A percentile compares a stretch with the other conserved stretches of the same genome.
These are phyloP conservation scores for Nymphalis io DNA, from an alignment of 1,140 invertebrate genomes.

Conservation along the genomic window DNA sequence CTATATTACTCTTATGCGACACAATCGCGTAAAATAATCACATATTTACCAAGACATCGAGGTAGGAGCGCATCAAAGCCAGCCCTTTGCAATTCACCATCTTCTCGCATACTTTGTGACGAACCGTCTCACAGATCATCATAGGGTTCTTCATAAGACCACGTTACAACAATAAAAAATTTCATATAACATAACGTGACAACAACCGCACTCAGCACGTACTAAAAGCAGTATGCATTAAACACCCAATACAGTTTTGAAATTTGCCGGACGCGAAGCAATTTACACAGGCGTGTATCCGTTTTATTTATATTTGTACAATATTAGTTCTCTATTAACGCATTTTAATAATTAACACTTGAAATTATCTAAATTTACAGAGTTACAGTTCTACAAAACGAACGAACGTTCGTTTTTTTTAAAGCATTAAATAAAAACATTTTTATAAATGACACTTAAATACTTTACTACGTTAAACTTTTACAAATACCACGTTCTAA, in stretches of 20 bases:
- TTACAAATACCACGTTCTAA: neutral
- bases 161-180: conserved; percentile 8
- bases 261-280: conserved; percentile 67
- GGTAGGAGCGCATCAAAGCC: conserved; percentile 64
- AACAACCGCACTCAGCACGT: conserved; percentile 46
- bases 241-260: conserved; percentile 60
- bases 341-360: conserved; percentile 29
- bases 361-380: neutral
- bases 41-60: conserved; percentile 60
- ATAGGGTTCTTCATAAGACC: conserved; percentile 5
- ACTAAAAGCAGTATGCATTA: conserved; percentile 42
- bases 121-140: conserved; percentile 67
- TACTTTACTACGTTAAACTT: neutral
- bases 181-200: conserved; percentile 28
- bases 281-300: conserved; percentile 49
- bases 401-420: too few species aligned
- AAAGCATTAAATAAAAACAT: too few species aligned
- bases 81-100: conserved; percentile 66
- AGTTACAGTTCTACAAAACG: neutral
- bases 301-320: conserved; percentile 29
- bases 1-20: too few species aligned
- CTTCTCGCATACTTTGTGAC: conserved; percentile 68
- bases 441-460: too few species aligned
- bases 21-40: neutral
- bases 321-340: conserved; percentile 22